Evolutionary conservation across 2,113 vertebrate species (phyloP).

Genomic region (Isichthys henryi): DNA sequence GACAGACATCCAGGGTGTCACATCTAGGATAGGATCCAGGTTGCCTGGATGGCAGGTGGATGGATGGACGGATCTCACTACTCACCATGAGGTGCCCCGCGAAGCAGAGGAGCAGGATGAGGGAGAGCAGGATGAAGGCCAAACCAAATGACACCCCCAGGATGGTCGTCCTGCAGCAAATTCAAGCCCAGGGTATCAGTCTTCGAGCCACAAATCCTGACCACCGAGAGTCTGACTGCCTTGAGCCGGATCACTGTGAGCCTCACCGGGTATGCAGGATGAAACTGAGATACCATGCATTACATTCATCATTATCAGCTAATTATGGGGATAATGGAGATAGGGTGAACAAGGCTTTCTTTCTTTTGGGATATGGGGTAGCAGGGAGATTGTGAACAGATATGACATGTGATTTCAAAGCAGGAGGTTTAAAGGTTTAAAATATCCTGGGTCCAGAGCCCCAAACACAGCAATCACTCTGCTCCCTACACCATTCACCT

Average conservation of each 20-base stretch:
- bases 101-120: conserved; percentile 89
- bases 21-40: neutral
- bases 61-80: conserved; percentile 18
- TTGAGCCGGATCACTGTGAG: neutral
- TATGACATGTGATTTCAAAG: neutral
- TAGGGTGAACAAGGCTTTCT: neutral
- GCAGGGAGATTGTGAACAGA: neutral
- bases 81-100: conserved; percentile 87
- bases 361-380: neutral
- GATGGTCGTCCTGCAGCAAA: conserved; percentile 67
- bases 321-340: neutral
- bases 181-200: neutral
- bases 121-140: conserved; percentile 76
- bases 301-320: conserved; percentile 1
- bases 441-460: neutral
- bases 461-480: neutral
- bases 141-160: conserved; percentile 87
- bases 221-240: neutral
- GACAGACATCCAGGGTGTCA: neutral
- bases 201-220: neutral
- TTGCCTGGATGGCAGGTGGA: neutral
- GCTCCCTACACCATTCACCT: neutral
- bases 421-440: neutral
- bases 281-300: neutral
- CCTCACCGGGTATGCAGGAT: neutral